phyloP scores from a whole-genome alignment of 2,113 vertebrate species.

The Equus przewalskii region DNA sequence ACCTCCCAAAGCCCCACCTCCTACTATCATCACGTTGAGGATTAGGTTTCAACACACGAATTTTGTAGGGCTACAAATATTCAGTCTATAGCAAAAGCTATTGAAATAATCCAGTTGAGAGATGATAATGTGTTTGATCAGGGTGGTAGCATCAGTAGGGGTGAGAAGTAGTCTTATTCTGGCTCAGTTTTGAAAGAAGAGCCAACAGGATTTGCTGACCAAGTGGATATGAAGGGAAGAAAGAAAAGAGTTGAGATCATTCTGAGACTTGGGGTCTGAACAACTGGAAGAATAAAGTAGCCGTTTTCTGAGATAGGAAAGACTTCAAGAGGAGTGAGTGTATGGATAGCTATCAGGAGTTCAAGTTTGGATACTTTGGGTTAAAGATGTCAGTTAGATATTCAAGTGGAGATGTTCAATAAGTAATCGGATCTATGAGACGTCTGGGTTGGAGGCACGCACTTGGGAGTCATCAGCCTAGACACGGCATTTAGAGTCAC shows the following conservation, averaged over 20 bases:
- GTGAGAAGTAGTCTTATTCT: not conserved
- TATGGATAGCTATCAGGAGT: not conserved
- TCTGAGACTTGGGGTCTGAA: conserved; percentile 1
- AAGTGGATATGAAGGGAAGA: not conserved
- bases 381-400: not conserved
- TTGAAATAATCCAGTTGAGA: not conserved
- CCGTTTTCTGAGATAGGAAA: not conserved
- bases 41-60: not conserved
- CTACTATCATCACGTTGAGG: not conserved
- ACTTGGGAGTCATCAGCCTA: not conserved
- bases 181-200: not conserved
- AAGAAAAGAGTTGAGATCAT: not conserved
- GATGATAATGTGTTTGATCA: not conserved
- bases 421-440: not conserved
- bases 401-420: not conserved
- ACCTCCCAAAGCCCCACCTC: not conserved
- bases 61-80: not conserved
- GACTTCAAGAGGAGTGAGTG: not conserved
- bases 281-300: not conserved
- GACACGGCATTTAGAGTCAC: not conserved
- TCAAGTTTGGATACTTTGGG: not conserved
- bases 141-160: not conserved
- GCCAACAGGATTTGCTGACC: not conserved
- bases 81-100: not conserved
- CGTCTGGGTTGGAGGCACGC: not conserved